A percentile compares a stretch with the other conserved stretches of the same genome.
Conservation (phyloP, 2,888 invertebrate species). For the Pammene fasciana region DNA sequence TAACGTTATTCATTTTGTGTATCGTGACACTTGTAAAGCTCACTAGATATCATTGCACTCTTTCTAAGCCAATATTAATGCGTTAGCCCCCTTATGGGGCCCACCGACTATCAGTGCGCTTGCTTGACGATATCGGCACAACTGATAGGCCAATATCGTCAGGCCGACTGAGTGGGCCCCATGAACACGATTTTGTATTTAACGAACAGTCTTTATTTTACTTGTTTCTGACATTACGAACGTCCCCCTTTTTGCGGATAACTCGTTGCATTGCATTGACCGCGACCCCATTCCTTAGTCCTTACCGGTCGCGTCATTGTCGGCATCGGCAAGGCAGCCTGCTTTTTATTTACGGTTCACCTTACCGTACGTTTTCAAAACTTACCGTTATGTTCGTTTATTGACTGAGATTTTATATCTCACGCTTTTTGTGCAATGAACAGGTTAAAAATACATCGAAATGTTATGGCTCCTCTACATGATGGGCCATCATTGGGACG, state of each 20-base stretch:
- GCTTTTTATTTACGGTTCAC: slow-evolving; percentile 47
- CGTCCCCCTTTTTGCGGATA: slow-evolving; percentile 53
- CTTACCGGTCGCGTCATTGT: slow-evolving; percentile 60
- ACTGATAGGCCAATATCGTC: too few relatives aligned
- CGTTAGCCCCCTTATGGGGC: too few relatives aligned
- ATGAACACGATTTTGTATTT: too few relatives aligned
- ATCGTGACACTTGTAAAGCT: too few relatives aligned
- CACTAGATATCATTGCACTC: too few relatives aligned
- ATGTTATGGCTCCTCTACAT: too few relatives aligned
- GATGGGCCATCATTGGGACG: too few relatives aligned
- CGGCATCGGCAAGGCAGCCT: slow-evolving; percentile 55
- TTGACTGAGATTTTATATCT: slow-evolving; percentile 6
- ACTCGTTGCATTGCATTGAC: slow-evolving; percentile 62
- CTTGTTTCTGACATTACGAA: not conserved
- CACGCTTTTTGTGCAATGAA: not conserved
- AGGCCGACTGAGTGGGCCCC: too few relatives aligned
- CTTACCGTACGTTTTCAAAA: slow-evolving; percentile 29
- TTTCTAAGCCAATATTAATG: too few relatives aligned
- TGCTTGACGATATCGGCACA: too few relatives aligned
- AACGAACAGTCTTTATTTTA: not conserved
- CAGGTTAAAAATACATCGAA: not conserved
- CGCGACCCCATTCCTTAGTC: slow-evolving; percentile 74
- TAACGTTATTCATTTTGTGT: too few relatives aligned
- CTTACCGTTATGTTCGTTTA: slow-evolving; percentile 21
- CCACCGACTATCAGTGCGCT: too few relatives aligned